A percentile compares a stretch with the other conserved stretches of the same genome.
Conservation (phyloP, 2,797 vertebrate species). For the Macrochelys suwanniensis region DNA sequence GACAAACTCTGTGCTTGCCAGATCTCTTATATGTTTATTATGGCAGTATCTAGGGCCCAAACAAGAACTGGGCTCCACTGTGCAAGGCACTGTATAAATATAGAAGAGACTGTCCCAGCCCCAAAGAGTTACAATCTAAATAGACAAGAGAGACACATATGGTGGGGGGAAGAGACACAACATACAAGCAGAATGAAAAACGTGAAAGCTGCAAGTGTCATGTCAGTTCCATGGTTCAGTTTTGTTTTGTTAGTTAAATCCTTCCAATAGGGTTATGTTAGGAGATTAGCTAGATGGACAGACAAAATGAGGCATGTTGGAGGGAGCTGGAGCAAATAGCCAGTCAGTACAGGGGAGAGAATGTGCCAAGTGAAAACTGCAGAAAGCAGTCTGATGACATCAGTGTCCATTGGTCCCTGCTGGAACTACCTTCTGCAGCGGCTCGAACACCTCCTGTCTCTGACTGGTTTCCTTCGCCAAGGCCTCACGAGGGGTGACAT, state of each 20-base stretch:
- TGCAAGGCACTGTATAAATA: neutral
- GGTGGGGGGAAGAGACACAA: neutral
- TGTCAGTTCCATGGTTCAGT: neutral
- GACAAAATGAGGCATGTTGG: neutral
- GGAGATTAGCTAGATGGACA: neutral
- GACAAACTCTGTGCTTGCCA: fast-evolving
- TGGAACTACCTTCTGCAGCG: neutral
- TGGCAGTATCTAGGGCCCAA: fast-evolving
- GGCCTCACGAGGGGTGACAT: no score
- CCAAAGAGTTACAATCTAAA: neutral
- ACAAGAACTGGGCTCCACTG: fast-evolving
- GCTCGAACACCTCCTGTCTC: neutral
- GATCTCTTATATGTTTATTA: neutral
- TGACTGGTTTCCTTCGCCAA: neutral
- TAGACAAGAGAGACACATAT: neutral
- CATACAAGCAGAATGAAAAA: neutral
- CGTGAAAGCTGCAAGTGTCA: neutral
- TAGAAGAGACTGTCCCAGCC: no score
- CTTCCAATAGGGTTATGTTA: neutral
- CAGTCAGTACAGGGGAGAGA: fast-evolving
- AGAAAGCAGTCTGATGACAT: neutral
- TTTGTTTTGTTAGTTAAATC: neutral
- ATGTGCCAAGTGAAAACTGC: fast-evolving
- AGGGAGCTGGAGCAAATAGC: neutral
- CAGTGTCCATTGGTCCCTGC: neutral